phyloP scores from a whole-genome alignment of 2,888 invertebrate species.

The Trachelus stipa region DNA sequence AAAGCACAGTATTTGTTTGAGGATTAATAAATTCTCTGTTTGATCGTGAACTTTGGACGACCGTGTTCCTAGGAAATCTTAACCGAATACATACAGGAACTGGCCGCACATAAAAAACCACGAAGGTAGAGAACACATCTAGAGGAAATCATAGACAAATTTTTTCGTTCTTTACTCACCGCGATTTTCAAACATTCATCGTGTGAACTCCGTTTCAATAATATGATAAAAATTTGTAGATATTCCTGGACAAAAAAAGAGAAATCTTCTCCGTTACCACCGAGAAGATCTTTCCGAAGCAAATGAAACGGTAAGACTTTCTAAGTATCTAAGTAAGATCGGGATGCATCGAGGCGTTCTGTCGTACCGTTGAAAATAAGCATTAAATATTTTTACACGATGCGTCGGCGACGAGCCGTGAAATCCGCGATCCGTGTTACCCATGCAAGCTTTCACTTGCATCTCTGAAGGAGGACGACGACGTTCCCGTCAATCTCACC shows the following conservation, averaged over 20 bases:
- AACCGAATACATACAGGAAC: neutral
- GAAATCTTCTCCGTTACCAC: neutral
- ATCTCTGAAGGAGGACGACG: neutral
- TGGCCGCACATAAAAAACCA: neutral
- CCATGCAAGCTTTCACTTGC: slow-evolving; percentile 27
- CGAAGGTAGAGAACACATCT: neutral
- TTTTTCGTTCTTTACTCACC: neutral
- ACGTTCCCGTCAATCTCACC: neutral
- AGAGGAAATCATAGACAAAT: neutral
- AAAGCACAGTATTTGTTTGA: slow-evolving; percentile 13
- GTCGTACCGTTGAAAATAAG: slow-evolving; percentile 18
- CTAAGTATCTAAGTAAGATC: slow-evolving; percentile 10
- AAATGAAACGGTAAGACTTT: neutral
- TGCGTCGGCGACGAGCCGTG: neutral
- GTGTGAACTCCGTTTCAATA: neutral
- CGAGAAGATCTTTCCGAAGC: neutral
- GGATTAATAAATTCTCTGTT: slow-evolving; percentile 13
- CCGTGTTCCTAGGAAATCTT: slow-evolving; percentile 8
- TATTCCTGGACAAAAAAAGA: neutral
- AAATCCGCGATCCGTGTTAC: slow-evolving; percentile 24
- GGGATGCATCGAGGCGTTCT: slow-evolving; percentile 11
- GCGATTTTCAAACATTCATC: neutral
- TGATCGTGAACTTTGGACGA: neutral
- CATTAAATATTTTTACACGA: slow-evolving; percentile 16
- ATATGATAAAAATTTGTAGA: neutral